phyloP scores from a whole-genome alignment of 2,888 invertebrate species.

The Orthonychiurus folsomi region DNA sequence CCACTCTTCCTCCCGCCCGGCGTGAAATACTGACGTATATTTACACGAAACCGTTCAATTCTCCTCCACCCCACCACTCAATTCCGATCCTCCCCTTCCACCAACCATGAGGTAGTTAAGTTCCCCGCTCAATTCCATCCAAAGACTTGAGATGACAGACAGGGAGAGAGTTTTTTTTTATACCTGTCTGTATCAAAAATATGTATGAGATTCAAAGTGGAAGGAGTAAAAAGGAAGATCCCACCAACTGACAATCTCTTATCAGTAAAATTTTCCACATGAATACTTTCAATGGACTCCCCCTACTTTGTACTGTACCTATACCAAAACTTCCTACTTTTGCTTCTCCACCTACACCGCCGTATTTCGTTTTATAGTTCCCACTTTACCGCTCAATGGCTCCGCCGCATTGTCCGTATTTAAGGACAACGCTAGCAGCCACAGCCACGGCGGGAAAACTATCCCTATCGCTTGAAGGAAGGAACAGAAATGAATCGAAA shows the following conservation, averaged over 20 bases:
- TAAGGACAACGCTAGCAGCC: neutral
- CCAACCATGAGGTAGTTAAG: neutral
- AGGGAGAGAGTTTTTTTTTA: neutral
- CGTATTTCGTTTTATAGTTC: neutral
- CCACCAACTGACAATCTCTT: neutral
- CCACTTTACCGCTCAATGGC: neutral
- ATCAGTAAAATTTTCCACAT: constrained; percentile 1
- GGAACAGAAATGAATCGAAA: neutral
- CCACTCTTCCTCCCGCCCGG: too few species aligned
- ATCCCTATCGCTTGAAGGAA: neutral
- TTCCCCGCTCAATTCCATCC: neutral
- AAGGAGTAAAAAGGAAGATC: too few species aligned
- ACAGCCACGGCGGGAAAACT: neutral
- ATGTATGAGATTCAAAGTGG: too few species aligned
- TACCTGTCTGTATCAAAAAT: neutral
- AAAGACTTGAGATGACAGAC: neutral
- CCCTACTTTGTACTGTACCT: too few species aligned
- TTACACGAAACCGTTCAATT: neutral
- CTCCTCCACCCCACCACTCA: neutral
- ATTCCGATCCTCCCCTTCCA: neutral
- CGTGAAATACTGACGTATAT: neutral
- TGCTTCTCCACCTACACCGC: neutral
- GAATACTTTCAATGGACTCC: neutral
- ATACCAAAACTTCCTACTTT: neutral
- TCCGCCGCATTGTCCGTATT: neutral